A percentile compares a stretch with the other conserved stretches of the same genome.
Conservation (phyloP, 1,140 invertebrate genomes). For the Meloidogyne chitwoodi region DNA sequence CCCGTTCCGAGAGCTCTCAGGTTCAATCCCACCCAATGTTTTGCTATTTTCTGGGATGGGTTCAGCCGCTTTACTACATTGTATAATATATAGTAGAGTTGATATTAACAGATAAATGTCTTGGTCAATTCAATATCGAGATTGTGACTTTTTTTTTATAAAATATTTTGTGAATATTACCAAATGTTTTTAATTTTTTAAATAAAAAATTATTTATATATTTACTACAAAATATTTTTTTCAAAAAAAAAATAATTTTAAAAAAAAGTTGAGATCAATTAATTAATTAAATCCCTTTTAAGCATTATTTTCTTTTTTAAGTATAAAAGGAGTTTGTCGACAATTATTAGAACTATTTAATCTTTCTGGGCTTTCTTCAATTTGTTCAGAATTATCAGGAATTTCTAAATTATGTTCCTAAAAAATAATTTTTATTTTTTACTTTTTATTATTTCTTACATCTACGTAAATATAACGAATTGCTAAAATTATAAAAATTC, state of each 20-base stretch:
- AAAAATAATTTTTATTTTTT: neutral
- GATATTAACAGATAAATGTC: no score
- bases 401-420: slow-evolving; percentile 18
- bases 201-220: no score
- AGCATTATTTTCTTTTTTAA: slow-evolving; percentile 15
- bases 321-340: neutral
- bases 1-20: no score
- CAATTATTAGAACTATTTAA: neutral
- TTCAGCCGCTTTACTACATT: no score
- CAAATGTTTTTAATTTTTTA: no score
- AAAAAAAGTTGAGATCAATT: neutral
- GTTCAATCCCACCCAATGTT: no score
- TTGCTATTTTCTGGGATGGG: no score
- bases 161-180: no score
- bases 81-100: no score
- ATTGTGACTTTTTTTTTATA: no score
- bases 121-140: no score
- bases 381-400: slow-evolving; percentile 12
- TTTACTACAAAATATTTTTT: no score
- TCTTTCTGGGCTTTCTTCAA: neutral
- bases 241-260: neutral
- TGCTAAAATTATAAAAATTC: slow-evolving; percentile 24
- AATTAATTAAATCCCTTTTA: neutral
- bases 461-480: slow-evolving; percentile 27
- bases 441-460: neutral